phyloP scores from a whole-genome alignment of 2,888 invertebrate genomes.

The Allygus modestus region DNA sequence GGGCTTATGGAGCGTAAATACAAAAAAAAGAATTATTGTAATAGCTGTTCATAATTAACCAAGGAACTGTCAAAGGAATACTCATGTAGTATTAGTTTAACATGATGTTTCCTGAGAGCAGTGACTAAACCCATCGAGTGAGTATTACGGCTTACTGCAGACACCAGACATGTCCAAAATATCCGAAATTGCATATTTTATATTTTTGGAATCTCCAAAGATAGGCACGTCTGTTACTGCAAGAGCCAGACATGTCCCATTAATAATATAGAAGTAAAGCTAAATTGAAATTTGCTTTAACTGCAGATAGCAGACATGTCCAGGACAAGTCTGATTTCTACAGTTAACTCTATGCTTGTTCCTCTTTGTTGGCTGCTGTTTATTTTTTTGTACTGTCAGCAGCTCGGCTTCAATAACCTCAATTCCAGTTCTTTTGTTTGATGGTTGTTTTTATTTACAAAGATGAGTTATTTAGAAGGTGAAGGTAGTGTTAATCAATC shows the following conservation, averaged over 20 bases:
- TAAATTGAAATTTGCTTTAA: slow-evolving; percentile 23
- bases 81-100: too few relatives aligned
- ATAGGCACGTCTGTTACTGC: slow-evolving; percentile 29
- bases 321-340: slow-evolving; percentile 35
- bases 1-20: too few relatives aligned
- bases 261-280: slow-evolving; percentile 5
- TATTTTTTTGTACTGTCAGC: neutral
- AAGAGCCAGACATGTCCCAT: neutral
- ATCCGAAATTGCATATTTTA: slow-evolving; percentile 15
- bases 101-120: too few relatives aligned
- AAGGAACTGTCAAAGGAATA: too few relatives aligned
- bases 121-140: too few relatives aligned
- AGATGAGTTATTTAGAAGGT: slow-evolving; percentile 38
- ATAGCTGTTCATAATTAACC: too few relatives aligned
- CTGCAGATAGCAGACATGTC: slow-evolving; percentile 48
- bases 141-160: too few relatives aligned
- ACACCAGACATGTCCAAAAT: slow-evolving; percentile 15
- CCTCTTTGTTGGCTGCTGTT: too few relatives aligned
- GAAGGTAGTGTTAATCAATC: neutral
- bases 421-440: neutral
- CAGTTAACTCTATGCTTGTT: slow-evolving; percentile 19
- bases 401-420: slow-evolving; percentile 21
- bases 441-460: neutral
- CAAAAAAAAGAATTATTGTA: too few relatives aligned
- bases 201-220: slow-evolving; percentile 18